phyloP scores from a whole-genome alignment of 2,888 invertebrate species.

The Argyresthia goedartella region DNA sequence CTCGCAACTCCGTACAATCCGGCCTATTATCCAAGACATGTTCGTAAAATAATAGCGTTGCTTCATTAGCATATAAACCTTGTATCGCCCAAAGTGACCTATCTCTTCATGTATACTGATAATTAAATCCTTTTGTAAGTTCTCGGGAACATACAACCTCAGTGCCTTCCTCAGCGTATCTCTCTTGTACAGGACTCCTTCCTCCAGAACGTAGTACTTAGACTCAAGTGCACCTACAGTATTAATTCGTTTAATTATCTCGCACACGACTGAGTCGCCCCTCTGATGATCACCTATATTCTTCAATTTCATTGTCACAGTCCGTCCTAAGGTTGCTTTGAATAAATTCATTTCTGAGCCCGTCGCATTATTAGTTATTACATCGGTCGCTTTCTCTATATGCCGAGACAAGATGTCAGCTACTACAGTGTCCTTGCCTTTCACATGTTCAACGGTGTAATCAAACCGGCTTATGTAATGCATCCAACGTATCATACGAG shows the following conservation, averaged over 20 bases:
- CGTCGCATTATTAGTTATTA: not conserved
- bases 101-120: too few relatives aligned
- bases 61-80: not conserved
- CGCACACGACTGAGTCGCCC: too few relatives aligned
- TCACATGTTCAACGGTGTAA: constrained; percentile 15
- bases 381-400: not conserved
- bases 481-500: constrained; percentile 19
- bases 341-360: not conserved
- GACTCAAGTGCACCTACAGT: too few relatives aligned
- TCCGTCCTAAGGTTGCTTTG: too few relatives aligned
- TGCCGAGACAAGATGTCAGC: constrained; percentile 20
- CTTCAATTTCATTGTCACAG: too few relatives aligned
- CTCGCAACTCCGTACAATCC: constrained; percentile 5
- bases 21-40: not conserved
- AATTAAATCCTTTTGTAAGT: too few relatives aligned
- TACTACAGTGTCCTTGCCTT: constrained; percentile 17
- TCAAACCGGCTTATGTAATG: constrained; percentile 18
- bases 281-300: not conserved
- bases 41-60: constrained; percentile 3
- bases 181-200: too few relatives aligned
- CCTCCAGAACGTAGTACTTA: too few relatives aligned
- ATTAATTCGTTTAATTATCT: too few relatives aligned
- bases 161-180: too few relatives aligned
- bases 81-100: too few relatives aligned
- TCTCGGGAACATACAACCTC: too few relatives aligned